These are phyloP conservation scores for Galleria mellonella DNA, from an alignment of 1,140 invertebrate genomes.

Conservation along the genomic window DNA sequence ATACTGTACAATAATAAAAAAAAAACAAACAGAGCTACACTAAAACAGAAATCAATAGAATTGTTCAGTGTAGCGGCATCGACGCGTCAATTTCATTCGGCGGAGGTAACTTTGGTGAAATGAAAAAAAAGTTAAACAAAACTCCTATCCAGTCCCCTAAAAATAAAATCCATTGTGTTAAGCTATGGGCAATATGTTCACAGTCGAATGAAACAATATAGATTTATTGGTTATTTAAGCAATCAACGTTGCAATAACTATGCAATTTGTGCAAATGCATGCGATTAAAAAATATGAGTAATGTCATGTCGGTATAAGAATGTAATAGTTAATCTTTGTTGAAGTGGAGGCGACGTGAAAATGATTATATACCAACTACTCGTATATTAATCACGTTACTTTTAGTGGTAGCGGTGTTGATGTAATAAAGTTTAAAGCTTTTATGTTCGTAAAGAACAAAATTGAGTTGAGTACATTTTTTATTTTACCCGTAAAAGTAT, in stretches of 20 bases:
- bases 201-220: slow-evolving; percentile 21
- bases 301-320: too few relatives aligned
- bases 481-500: too few relatives aligned
- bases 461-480: too few relatives aligned
- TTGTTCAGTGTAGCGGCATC: slow-evolving; percentile 5
- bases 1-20: too few relatives aligned
- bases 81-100: slow-evolving; percentile 22
- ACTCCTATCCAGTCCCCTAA: slow-evolving; percentile 5
- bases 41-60: slow-evolving; percentile 9
- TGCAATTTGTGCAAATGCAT: slow-evolving; percentile 14
- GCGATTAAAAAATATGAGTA: slow-evolving; percentile 6
- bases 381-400: too few relatives aligned
- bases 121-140: slow-evolving; percentile 18
- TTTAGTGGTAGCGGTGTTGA: too few relatives aligned
- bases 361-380: too few relatives aligned
- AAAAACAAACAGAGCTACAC: not conserved
- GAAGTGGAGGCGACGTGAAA: too few relatives aligned
- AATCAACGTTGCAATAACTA: slow-evolving; percentile 7
- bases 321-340: too few relatives aligned
- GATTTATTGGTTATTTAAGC: slow-evolving; percentile 21
- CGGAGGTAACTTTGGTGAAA: slow-evolving; percentile 14
- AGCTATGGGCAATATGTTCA: slow-evolving; percentile 30
- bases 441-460: too few relatives aligned
- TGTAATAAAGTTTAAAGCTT: too few relatives aligned
- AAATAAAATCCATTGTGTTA: slow-evolving; percentile 28